Base-by-base conservation (phyloP, 1,140 invertebrate genomes). In the Cyclina sinensis region DNA sequence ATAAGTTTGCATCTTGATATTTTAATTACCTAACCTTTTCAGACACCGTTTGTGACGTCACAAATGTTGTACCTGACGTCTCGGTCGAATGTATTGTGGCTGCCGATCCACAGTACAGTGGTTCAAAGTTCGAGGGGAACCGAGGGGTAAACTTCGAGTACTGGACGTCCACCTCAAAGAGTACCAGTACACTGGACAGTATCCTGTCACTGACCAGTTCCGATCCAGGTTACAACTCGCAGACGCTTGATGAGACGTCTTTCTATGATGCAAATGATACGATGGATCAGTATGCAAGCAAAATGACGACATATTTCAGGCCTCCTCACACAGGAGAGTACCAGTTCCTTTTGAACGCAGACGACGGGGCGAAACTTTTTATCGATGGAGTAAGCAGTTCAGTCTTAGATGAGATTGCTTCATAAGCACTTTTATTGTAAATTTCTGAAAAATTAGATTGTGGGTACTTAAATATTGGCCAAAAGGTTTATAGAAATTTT, bases 251-350 rank as follows among this genome's bases (percentile, higher is more conserved):
- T 48, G 86, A 88, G 37, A 83, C 70, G 1, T 76, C n/a, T 70
- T 88, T 70, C 43, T 32, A 57, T 39, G 78, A 81, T 32, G 12
- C 7, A 21, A 59, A 88, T 21, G 46, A 70, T 48, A 24, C 74
- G 7, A 65, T 39, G 51, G 74, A 88, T 35, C 27, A 46, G 14
- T 81, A 76, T 37, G 79, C 54, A 12, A 59, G 46, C 30, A 73
- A 48, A 24, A 82, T 88, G 78, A 82, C 86, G 7, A 43, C 48
- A 14, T 83, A 35, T 48, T 88, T 88, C 51, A 59, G 37, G 35
- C 62, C 86, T n/a, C 86, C 86, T 7, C 86, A 88, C 70, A 62
- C 43, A 21, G 86, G 86, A 73, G 79, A 88, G 3, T 88, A 88
- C 27, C 24, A 80, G 65, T 88, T 88, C 35, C n/a, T 70, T 5